A percentile compares a stretch with the other conserved stretches of the same genome.
phyloP scores from a whole-genome alignment of 2,888 invertebrate genomes.

The Folsomia candida region DNA sequence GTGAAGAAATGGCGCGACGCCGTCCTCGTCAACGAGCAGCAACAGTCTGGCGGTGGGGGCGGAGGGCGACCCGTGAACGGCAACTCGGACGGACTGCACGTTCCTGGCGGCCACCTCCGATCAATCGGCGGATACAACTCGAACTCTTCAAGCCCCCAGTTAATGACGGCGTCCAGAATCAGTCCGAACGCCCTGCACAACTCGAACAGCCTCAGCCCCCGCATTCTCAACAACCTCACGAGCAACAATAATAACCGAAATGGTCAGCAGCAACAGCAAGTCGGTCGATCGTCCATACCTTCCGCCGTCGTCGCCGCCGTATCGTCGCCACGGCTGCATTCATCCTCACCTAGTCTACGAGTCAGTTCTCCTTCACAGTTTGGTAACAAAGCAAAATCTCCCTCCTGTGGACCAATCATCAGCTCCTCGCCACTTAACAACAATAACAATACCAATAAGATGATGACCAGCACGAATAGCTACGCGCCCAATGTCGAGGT shows the following conservation, averaged over 20 bases:
- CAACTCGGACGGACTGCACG: slow-evolving; percentile 3
- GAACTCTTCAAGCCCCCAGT: slow-evolving; percentile 34
- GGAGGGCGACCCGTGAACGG: slow-evolving; percentile 17
- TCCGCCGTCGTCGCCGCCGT: background rate
- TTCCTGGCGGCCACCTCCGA: background rate
- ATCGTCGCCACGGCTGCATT: slow-evolving; percentile 26
- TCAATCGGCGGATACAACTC: slow-evolving; percentile 34
- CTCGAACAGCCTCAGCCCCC: slow-evolving; percentile 43
- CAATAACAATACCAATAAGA: too few species aligned
- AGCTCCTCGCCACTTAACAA: background rate
- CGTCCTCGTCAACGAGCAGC: slow-evolving; percentile 61
- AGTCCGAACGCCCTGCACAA: slow-evolving; percentile 39
- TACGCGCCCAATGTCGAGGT: slow-evolving; percentile 40
- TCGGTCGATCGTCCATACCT: too few species aligned
- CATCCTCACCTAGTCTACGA: slow-evolving; percentile 37
- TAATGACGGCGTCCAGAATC: slow-evolving; percentile 30
- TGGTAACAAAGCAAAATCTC: slow-evolving; percentile 17
- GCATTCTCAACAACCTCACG: slow-evolving; percentile 30
- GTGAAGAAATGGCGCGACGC: slow-evolving; percentile 89
- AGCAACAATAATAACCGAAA: slow-evolving; percentile 37
- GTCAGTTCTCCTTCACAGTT: slow-evolving; percentile 28
- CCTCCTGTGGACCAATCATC: slow-evolving; percentile 6
- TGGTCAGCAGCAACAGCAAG: too few species aligned
- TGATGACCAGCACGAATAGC: too few species aligned
- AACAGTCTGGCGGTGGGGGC: slow-evolving; percentile 12